These are phyloP conservation scores for Gephyroberyx darwinii DNA, from an alignment of 2,797 vertebrate genomes.

Conservation along the genomic window DNA sequence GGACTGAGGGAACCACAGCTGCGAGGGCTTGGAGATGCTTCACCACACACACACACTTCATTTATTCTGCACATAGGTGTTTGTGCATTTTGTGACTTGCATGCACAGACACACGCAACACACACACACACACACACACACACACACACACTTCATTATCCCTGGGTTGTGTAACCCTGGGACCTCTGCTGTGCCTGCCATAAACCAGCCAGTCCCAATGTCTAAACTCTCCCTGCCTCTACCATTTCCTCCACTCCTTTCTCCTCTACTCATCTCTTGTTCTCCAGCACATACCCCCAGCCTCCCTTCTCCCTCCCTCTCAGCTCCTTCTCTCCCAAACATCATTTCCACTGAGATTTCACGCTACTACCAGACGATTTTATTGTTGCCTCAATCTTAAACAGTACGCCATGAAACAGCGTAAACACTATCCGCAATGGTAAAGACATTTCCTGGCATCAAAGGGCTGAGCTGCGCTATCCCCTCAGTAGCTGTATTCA, in stretches of 20 bases:
- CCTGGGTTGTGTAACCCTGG: constrained; percentile 24
- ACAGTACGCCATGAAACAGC: constrained; percentile 55
- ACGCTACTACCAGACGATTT: constrained; percentile 62
- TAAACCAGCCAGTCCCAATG: constrained; percentile 40
- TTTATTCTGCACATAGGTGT: constrained; percentile 61
- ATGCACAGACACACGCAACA: constrained; percentile 26
- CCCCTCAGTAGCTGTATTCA: constrained; percentile 76
- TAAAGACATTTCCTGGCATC: constrained; percentile 76
- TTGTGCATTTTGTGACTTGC: constrained; percentile 40
- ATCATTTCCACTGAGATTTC: constrained; percentile 53
- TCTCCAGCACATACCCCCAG: constrained; percentile 32
- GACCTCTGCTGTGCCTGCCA: constrained; percentile 36
- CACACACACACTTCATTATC: constrained; percentile 51
- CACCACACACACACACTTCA: constrained; percentile 55
- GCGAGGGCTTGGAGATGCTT: constrained; percentile 55
- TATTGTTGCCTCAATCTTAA: constrained; percentile 62
- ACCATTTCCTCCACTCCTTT: constrained; percentile 1
- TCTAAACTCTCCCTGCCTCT: constrained; percentile 20
- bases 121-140: constrained; percentile 39
- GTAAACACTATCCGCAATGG: constrained; percentile 64
- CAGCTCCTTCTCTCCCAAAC: constrained; percentile 37
- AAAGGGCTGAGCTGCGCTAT: constrained; percentile 69
- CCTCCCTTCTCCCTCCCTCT: constrained; percentile 12
- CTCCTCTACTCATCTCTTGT: constrained; percentile 10
- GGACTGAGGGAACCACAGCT: constrained; percentile 60